phyloP scores from a whole-genome alignment of 2,797 vertebrate species.

The Fundulus diaphanus region DNA sequence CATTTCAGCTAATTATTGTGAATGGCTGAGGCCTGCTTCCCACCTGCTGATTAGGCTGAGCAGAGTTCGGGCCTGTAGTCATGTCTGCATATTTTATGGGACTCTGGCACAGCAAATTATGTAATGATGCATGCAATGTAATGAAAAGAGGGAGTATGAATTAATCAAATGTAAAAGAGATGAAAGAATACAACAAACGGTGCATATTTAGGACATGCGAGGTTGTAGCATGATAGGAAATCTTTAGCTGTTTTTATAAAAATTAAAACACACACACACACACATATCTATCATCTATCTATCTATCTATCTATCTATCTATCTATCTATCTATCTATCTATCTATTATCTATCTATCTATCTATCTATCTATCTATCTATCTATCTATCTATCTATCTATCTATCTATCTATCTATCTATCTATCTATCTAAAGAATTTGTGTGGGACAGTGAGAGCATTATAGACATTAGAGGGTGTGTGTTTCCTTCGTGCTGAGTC shows the following conservation, averaged over 20 bases:
- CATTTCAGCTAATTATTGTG: conserved; percentile 23
- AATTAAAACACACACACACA: conserved; percentile 17
- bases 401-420: no score
- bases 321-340: no score
- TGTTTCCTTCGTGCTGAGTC: conserved; percentile 69
- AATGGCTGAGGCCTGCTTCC: conserved; percentile 17
- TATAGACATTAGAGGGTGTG: conserved; percentile 58
- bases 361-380: no score
- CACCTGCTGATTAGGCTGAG: conserved; percentile 29
- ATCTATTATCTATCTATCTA: no score
- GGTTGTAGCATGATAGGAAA: background rate
- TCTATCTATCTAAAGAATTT: no score
- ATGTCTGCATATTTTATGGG: conserved; percentile 47
- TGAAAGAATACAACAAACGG: background rate
- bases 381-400: no score
- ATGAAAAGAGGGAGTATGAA: conserved; percentile 22
- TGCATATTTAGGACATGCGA: background rate
- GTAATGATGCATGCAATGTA: conserved; percentile 4
- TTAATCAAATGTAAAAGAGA: conserved; percentile 6
- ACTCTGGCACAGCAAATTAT: conserved; percentile 35
- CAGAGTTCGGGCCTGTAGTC: conserved; percentile 16
- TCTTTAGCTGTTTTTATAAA: background rate
- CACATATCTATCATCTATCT: no score
- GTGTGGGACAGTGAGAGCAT: conserved; percentile 11
- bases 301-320: no score